Base-by-base conservation (phyloP, 2,888 invertebrate genomes). In the Syritta pipiens region DNA sequence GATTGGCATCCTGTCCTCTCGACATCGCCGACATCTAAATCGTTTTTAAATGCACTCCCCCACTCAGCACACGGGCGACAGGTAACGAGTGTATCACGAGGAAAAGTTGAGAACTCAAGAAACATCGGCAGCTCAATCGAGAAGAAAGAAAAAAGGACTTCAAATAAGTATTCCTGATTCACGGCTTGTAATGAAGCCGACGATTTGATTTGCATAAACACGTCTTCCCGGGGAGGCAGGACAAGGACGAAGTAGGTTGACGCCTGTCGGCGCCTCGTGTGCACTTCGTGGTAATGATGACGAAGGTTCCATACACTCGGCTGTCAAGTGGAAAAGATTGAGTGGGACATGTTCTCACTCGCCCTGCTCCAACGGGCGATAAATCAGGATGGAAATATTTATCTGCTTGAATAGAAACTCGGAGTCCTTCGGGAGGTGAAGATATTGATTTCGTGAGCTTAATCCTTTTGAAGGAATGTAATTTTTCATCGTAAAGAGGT, bases 141-240 rank as follows among this genome's bases (percentile, higher is more conserved):
- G 74, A 37, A 57, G 37, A n/a, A n/a, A n/a, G n/a, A 51, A 55
- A 74, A 67, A 49, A 67, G 20, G 48, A 68, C 57, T 62, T 57
- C 22, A 79, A 72, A 62, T 72, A 67, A 79, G 67, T 49, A 60
- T 48, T 7, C 28, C 22, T 32, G 42, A 14, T 32, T 68, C 42
- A 72, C 67, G 53, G 30, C 67, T 68, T 74, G 79, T 79, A 79
- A 79, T 79, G 79, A 79, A 51, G 24, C 49, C 55, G 40, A 62
- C 72, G 55, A 68, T 62, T 74, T 68, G 67, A 79, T 72, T 79
- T 79, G 79, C 79, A 79, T 79, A 68, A 79, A 53, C 51, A 63
- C 57, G 57, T 65, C 57, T 76, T 71, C 68, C 75, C 57, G 55
- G 75, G n/a, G n/a, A 51, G 63, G 76, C 63, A 68, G 65, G 48